Evolutionary conservation across 2,113 vertebrate genomes (phyloP).

Genomic region (Vireo altiloquus): DNA sequence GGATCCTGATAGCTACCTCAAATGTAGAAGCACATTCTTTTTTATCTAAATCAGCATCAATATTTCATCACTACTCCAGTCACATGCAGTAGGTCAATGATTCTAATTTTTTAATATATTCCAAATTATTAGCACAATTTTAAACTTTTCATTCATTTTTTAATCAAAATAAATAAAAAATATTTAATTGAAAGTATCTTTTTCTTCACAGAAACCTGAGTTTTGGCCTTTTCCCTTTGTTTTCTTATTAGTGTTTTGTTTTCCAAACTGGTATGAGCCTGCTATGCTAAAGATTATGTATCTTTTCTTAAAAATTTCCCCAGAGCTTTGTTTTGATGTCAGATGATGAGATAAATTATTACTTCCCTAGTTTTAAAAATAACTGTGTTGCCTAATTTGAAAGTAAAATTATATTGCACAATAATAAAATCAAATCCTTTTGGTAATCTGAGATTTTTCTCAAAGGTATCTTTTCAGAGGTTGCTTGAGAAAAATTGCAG

Average conservation of each 20-base stretch:
- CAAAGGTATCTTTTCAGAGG: neutral
- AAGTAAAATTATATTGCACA: constrained; percentile 26
- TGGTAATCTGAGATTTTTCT: constrained; percentile 18
- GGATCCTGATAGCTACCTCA: neutral
- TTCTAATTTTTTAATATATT: neutral
- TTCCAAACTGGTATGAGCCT: neutral
- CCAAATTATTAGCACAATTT: neutral
- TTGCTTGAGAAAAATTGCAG: neutral
- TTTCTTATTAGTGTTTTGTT: neutral
- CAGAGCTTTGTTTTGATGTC: constrained; percentile 9
- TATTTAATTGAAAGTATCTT: neutral
- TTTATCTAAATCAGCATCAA: neutral
- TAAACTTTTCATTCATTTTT: neutral
- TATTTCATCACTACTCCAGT: neutral
- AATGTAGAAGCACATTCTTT: neutral
- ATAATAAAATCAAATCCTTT: constrained; percentile 25
- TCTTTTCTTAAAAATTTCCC: neutral
- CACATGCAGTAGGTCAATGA: neutral
- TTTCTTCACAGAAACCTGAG: neutral
- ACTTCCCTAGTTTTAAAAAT: neutral
- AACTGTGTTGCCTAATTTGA: neutral
- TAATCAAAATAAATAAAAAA: neutral
- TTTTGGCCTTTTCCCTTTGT: neutral
- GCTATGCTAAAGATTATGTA: neutral
- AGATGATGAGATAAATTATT: constrained; percentile 24